These are phyloP conservation scores for Macrotus californicus DNA, from an alignment of 2,113 vertebrate species.

Conservation along the genomic window DNA sequence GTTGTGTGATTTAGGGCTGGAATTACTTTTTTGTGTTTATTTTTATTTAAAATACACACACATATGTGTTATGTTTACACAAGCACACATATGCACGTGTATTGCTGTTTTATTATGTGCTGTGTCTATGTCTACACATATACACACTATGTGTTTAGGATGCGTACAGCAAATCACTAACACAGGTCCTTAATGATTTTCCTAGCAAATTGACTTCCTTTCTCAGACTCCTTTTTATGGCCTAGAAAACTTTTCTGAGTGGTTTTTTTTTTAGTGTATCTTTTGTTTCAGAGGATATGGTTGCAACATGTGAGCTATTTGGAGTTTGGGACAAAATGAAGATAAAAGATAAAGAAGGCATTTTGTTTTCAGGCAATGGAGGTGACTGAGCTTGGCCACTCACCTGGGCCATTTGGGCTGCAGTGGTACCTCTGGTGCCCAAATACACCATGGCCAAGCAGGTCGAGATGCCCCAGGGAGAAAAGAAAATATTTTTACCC, in stretches of 20 bases:
- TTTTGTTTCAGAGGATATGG: not conserved
- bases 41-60: not conserved
- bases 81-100: not conserved
- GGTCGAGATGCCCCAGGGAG: slow-evolving; percentile 83
- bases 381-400: not conserved
- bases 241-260: not conserved
- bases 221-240: not conserved
- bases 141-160: not conserved
- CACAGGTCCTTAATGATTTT: not conserved
- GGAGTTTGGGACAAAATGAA: not conserved
- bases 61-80: not conserved
- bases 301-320: not conserved
- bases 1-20: not conserved
- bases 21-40: not conserved
- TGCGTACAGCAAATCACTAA: not conserved
- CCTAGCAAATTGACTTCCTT: not conserved
- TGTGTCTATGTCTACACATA: not conserved
- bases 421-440: slow-evolving; percentile 80
- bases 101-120: not conserved
- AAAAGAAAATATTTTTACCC: slow-evolving; percentile 81
- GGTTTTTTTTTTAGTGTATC: not conserved
- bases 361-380: not conserved
- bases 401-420: slow-evolving; percentile 84
- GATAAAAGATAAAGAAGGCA: not conserved
- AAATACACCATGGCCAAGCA: slow-evolving; percentile 83